Percentiles rank a stretch among this genome's conserved stretches.
phyloP scores from a whole-genome alignment of 2,888 invertebrate species.

The Zonitis immaculata region DNA sequence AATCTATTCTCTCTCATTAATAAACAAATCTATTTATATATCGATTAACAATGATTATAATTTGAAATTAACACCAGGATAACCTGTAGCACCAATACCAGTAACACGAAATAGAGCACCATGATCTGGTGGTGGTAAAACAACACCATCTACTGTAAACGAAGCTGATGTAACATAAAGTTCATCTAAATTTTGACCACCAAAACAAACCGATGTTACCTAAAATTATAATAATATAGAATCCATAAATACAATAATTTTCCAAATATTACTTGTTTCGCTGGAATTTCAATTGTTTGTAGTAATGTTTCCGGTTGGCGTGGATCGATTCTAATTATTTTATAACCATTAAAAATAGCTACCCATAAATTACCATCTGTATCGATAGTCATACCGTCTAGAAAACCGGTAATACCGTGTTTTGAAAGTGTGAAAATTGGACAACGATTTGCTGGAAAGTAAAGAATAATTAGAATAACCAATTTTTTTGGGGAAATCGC shows the following conservation, averaged over 20 bases:
- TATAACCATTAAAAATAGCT: constrained; percentile 66
- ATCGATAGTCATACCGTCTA: constrained; percentile 53
- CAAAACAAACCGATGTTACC: constrained; percentile 66
- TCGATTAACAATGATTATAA: constrained; percentile 9
- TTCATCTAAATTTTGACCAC: constrained; percentile 61
- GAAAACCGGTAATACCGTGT: constrained; percentile 47
- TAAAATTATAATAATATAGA: constrained; percentile 13
- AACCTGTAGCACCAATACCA: constrained; percentile 56
- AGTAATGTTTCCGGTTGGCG: constrained; percentile 51
- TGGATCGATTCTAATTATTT: constrained; percentile 55
- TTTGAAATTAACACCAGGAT: constrained; percentile 42
- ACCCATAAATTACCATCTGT: constrained; percentile 71
- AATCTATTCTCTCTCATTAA: too few relatives aligned
- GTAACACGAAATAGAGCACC: constrained; percentile 60
- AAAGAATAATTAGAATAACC: too few relatives aligned
- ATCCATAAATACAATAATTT: constrained; percentile 38
- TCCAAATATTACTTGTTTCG: constrained; percentile 56
- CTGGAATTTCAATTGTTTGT: constrained; percentile 57
- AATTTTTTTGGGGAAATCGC: too few relatives aligned
- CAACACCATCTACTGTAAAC: constrained; percentile 50
- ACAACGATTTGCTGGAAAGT: constrained; percentile 58
- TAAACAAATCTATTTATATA: too few relatives aligned
- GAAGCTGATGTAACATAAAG: constrained; percentile 66
- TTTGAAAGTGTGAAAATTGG: constrained; percentile 53
- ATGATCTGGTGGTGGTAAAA: constrained; percentile 50